Evolutionary conservation across 2,797 vertebrate species (phyloP).

Genomic region (Periparus ater): DNA sequence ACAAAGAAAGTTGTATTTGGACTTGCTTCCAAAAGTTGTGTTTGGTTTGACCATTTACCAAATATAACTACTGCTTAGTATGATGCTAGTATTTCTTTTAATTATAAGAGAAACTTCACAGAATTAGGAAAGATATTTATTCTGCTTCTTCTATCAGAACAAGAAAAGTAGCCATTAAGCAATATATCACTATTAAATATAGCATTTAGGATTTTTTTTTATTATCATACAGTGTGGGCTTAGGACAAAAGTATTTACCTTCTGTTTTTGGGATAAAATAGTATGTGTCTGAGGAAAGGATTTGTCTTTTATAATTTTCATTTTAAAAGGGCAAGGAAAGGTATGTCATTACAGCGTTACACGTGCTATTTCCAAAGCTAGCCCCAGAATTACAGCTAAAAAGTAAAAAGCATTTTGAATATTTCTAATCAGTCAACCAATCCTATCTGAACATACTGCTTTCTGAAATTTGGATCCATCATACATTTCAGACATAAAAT

Average conservation of each 20-base stretch:
- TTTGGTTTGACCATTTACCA: background rate
- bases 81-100: background rate
- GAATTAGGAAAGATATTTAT: background rate
- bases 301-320: background rate
- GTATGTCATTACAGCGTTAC: constrained; percentile 38
- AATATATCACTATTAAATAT: background rate
- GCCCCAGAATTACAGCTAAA: constrained; percentile 32
- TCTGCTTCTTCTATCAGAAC: background rate
- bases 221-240: background rate
- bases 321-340: constrained; percentile 53
- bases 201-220: background rate
- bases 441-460: constrained; percentile 12
- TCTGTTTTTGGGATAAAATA: constrained; percentile 24
- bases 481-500: constrained; percentile 47
- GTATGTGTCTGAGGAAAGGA: background rate
- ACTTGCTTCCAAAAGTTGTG: background rate
- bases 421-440: constrained; percentile 47
- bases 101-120: background rate
- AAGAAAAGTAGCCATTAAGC: background rate
- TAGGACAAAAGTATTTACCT: constrained; percentile 17
- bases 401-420: constrained; percentile 38
- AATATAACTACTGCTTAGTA: background rate
- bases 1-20: background rate
- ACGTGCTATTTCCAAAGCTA: constrained; percentile 22
- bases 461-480: constrained; percentile 44